These are phyloP conservation scores for Bambusicola thoracicus DNA, from an alignment of 2,113 vertebrate species.

Conservation along the genomic window DNA sequence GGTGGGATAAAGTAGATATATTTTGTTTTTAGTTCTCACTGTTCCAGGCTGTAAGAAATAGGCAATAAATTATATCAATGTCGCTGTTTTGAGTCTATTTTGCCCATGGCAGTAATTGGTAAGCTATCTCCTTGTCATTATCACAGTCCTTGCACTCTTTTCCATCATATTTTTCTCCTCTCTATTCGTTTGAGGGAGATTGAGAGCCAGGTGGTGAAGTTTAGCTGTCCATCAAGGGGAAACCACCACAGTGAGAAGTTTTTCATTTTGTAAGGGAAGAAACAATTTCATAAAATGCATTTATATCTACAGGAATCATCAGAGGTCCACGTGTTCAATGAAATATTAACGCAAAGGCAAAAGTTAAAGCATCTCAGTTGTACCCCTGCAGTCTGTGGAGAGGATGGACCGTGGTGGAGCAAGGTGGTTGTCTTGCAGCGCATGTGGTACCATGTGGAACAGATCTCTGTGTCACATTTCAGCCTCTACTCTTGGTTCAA, in stretches of 20 bases:
- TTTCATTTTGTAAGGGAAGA: not conserved
- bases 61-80: too few relatives aligned
- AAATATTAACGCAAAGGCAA: not conserved
- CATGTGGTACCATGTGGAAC: not conserved
- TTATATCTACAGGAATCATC: not conserved
- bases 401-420: not conserved
- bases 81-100: too few relatives aligned
- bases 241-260: not conserved
- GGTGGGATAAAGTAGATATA: too few relatives aligned
- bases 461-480: not conserved
- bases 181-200: too few relatives aligned
- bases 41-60: too few relatives aligned
- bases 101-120: too few relatives aligned
- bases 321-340: not conserved
- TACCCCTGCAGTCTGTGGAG: not conserved
- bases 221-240: not conserved
- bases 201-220: not conserved
- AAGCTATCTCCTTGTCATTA: too few relatives aligned
- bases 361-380: not conserved
- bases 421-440: not conserved
- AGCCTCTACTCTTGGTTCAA: not conserved
- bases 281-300: not conserved
- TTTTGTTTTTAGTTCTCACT: too few relatives aligned
- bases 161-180: too few relatives aligned
- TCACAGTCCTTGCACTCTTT: too few relatives aligned